Conservation (phyloP, 2,888 invertebrate genomes). For the Lithophane leautieri region DNA sequence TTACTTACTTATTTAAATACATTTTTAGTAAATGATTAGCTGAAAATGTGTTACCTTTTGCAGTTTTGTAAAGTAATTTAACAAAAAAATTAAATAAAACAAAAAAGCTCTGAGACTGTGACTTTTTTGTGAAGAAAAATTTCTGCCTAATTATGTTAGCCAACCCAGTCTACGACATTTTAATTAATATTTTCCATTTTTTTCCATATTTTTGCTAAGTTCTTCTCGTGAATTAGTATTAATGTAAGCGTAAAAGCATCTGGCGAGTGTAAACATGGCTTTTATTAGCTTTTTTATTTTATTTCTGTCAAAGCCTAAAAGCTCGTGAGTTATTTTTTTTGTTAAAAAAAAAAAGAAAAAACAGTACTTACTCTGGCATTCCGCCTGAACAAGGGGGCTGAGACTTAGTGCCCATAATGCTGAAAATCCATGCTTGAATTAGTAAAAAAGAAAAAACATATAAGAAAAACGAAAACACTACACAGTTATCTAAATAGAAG, state of each 20-base stretch:
- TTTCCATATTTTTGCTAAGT: slow-evolving; percentile 38
- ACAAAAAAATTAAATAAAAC: slow-evolving; percentile 46
- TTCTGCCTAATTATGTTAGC: slow-evolving; percentile 47
- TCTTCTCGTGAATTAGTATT: slow-evolving; percentile 53
- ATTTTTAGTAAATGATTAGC: slow-evolving; percentile 49
- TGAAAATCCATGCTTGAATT: slow-evolving; percentile 90
- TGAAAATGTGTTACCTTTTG: slow-evolving; percentile 39
- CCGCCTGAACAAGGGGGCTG: slow-evolving; percentile 88
- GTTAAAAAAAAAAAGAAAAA: slow-evolving; percentile 56
- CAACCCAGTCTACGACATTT: slow-evolving; percentile 80
- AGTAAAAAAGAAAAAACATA: slow-evolving; percentile 84
- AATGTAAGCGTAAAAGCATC: slow-evolving; percentile 67
- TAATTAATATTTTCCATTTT: slow-evolving; percentile 44
- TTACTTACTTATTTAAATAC: slow-evolving; percentile 37
- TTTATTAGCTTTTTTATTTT: slow-evolving; percentile 68
- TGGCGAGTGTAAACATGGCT: slow-evolving; percentile 60
- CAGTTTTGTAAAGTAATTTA: slow-evolving; percentile 16
- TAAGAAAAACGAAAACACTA: slow-evolving; percentile 73
- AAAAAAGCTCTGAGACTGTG: slow-evolving; percentile 38
- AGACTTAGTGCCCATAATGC: slow-evolving; percentile 89
- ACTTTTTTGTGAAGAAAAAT: slow-evolving; percentile 19
- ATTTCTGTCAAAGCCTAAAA: slow-evolving; percentile 74
- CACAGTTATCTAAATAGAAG: slow-evolving; percentile 75
- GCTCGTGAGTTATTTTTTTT: slow-evolving; percentile 69
- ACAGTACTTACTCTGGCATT: slow-evolving; percentile 90